Conservation (phyloP, 2,888 invertebrate species). For the Eupithecia inturbata region DNA sequence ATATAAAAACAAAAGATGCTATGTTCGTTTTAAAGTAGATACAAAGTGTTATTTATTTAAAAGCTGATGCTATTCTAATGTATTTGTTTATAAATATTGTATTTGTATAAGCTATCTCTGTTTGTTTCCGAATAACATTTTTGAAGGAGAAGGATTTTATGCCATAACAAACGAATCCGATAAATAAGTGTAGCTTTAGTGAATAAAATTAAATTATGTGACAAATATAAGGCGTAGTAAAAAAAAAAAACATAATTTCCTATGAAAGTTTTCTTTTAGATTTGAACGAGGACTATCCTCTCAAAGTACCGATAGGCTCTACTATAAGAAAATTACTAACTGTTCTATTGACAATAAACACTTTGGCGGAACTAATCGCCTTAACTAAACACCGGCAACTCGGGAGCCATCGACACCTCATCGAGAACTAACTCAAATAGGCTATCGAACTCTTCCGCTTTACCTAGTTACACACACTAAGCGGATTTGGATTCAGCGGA, state of each 20-base stretch:
- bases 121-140: background rate
- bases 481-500: background rate
- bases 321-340: background rate
- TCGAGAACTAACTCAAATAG: conserved; percentile 7
- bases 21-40: background rate
- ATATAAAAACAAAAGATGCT: background rate
- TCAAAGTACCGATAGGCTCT: background rate
- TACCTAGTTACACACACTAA: background rate
- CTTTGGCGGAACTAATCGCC: background rate
- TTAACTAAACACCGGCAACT: conserved; percentile 8
- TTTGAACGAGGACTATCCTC: background rate
- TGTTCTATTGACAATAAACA: background rate
- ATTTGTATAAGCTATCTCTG: background rate
- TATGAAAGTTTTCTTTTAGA: background rate
- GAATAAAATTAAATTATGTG: background rate
- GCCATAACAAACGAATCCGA: background rate
- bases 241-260: too few relatives aligned
- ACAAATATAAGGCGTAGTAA: background rate
- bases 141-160: background rate
- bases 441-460: background rate
- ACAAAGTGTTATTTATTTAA: background rate
- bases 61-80: background rate
- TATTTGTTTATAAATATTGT: background rate
- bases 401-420: conserved; percentile 19
- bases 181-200: background rate